Evolutionary conservation across 2,888 invertebrate species (phyloP), one percentile per base, ranked within the genome.

Genomic region (Rhyacophila evoluta): DNA sequence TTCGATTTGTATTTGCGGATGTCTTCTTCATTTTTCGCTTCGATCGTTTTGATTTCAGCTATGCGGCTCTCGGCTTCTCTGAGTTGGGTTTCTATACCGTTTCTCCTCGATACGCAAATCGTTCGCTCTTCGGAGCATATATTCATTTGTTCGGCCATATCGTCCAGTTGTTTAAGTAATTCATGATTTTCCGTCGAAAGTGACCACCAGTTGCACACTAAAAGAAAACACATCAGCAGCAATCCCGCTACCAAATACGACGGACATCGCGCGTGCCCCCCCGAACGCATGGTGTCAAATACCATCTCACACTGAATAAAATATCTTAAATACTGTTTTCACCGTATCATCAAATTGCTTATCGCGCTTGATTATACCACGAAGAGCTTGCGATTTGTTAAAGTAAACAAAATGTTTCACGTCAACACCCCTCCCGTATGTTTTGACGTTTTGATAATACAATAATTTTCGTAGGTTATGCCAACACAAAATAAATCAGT

Each of bases 151-250:
- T 73, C 75, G 0, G 72, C 78, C 77, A 82, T 75, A 19, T 82
- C 78, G 27, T 82, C 81, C 81, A 82, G 79, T 69, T 81, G 78
- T 39, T 77, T 78, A n/a, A 82, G 73, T 39, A 82, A 38, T 69
- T 81, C 82, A 33, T 78, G 76, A 38, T 82, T 82, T 71, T 82
- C 79, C 8, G 80, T 75, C 28, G 82, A 79, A 1, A 81, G 73
- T 10, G 79, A 82, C 82, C 82, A 82, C 82, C 82, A 82, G 76
- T 81, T 82, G 77, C 80, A 82, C 36, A 76, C 75, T 33, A 82
- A 70, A 37, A 81, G 77, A 67, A 82, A 79, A 12, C 78, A 76
- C 68, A 81, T 75, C 12, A 81, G 25, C 29, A 81, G 67, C 19
- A 81, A 74, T 15, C 76, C 79, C 8, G 75, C 75, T 25, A 81